Evolutionary conservation across 2,113 vertebrate genomes (phyloP).

Genomic region (Hepsetus odoe): DNA sequence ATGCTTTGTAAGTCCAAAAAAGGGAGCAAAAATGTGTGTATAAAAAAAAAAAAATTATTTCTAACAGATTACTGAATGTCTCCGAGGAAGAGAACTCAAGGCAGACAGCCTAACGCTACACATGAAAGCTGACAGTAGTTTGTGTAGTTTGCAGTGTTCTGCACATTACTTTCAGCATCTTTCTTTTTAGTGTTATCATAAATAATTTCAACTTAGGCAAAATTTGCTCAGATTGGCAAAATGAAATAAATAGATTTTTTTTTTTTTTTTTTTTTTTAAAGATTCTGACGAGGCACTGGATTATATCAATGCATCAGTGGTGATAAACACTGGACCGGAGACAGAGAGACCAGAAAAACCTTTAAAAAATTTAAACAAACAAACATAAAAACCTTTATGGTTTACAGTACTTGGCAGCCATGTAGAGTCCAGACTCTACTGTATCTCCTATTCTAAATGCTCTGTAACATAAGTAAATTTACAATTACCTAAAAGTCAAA

Average conservation of each 20-base stretch:
- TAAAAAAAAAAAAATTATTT: conserved; percentile 27
- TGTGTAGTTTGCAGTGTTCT: conserved; percentile 20
- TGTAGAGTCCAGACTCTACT: conserved; percentile 53
- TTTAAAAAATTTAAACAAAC: neutral
- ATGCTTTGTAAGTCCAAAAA: conserved; percentile 15
- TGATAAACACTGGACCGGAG: conserved; percentile 22
- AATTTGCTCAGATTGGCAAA: conserved; percentile 43
- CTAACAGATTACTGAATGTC: conserved; percentile 22
- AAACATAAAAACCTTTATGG: conserved; percentile 24
- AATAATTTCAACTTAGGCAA: conserved; percentile 45
- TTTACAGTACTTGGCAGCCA: conserved; percentile 53
- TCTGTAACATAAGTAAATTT: conserved; percentile 8
- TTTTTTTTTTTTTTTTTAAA: conserved; percentile 50
- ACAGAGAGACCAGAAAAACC: neutral
- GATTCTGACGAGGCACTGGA: conserved; percentile 53
- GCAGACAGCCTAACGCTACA: conserved; percentile 36
- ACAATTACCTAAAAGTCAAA: conserved; percentile 38
- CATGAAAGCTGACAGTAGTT: conserved; percentile 31
- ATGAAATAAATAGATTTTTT: conserved; percentile 51
- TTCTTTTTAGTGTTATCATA: conserved; percentile 42
- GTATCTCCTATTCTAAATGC: conserved; percentile 48
- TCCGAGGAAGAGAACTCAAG: neutral
- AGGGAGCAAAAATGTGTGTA: neutral
- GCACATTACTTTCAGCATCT: conserved; percentile 15
- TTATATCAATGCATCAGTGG: conserved; percentile 41